Conservation (phyloP, 1,140 invertebrate species). For the Teleopsis dalmanni region DNA sequence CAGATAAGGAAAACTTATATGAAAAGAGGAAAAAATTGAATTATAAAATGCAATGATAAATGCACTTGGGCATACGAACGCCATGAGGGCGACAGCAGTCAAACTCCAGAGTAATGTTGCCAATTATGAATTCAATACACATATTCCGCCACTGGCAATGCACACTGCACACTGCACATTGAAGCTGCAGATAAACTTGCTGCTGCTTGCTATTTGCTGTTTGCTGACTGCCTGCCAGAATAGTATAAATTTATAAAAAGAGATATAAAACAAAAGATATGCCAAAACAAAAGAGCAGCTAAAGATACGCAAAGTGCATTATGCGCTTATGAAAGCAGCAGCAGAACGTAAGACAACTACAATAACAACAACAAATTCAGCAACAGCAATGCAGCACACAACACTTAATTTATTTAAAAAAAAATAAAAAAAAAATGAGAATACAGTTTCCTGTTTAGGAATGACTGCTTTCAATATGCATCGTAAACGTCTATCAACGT, state of each 20-base stretch:
- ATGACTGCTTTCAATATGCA: background rate
- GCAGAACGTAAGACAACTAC: background rate
- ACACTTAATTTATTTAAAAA: background rate
- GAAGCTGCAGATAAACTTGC: constrained; percentile 3
- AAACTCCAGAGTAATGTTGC: constrained; percentile 1
- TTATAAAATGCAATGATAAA: background rate
- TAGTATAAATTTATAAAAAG: background rate
- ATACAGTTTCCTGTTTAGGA: constrained; percentile 7
- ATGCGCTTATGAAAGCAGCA: background rate
- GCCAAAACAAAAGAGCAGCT: background rate
- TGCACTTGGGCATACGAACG: background rate
- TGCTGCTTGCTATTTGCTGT: too few species aligned
- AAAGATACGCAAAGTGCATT: background rate
- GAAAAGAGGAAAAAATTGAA: background rate
- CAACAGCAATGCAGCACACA: background rate
- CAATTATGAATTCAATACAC: constrained; percentile 12
- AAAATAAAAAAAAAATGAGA: background rate
- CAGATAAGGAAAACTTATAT: background rate
- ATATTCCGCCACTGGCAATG: constrained; percentile 6
- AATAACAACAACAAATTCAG: background rate
- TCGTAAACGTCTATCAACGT: background rate
- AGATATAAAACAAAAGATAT: constrained; percentile 6
- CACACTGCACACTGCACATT: background rate
- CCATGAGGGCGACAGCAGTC: background rate
- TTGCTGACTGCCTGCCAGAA: background rate